Evolutionary conservation across 2,888 invertebrate genomes (phyloP), one percentile per base, ranked within the genome.

Genomic region (Tanytarsus gracilentus): DNA sequence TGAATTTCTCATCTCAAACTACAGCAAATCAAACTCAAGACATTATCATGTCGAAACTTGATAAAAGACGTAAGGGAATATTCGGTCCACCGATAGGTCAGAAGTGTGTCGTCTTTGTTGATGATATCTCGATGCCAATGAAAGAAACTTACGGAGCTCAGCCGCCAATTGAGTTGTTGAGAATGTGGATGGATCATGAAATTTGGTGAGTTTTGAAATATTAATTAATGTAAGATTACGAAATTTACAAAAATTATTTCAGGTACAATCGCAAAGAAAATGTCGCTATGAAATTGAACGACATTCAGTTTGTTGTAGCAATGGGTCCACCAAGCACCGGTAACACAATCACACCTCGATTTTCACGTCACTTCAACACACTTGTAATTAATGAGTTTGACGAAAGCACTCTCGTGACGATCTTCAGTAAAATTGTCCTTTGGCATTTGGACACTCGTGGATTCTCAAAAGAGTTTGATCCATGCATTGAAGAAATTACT

Each of bases 391-490:
- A 94, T 66, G 89, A 94, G 70, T 95, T 95, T 69, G 84, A 86
- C 64, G 92, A 95, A 66, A 79, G 82, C 0, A 88, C 89, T 1
- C 80, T 95, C 75, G 79, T 79, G 16, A 83, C 86, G 11, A 95
- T 95, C 63, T 96, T 94, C 68, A 85, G 87, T 61, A 85, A 86
- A 71, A 95, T 97, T 64, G 83, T 95, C 75, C 76, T 91, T 27
- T 96, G 96, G 96, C 96, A 97, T 78, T 82, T 96, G 67, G 92
- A 93, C 68, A 88, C 91, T n/a, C 86, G 91, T 70, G 95, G 94
- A 5, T 97, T 96, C 74, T 86, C 91, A 9, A 92, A 91, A 72
- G 94, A 94, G 62, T 96, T 96, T 71, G 91, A 94, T 75, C 88
- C 92, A 0, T 91, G 90, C 68, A 89, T 93, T 61, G 88, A 90